Base-by-base conservation (phyloP, 2,113 vertebrate genomes). In the Egretta garzetta region DNA sequence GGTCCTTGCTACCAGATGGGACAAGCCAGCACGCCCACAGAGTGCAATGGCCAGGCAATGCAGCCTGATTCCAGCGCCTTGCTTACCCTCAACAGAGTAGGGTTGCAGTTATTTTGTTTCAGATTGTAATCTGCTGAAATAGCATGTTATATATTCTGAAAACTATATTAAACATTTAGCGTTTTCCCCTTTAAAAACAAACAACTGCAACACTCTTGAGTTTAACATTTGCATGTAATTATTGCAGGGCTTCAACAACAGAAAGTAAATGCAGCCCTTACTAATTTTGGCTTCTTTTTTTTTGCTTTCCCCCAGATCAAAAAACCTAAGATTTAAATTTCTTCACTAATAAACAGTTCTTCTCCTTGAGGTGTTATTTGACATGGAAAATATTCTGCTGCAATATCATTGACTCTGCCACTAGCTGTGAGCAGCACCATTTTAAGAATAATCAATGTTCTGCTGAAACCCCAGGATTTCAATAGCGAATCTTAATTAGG, bases 401-500 rank as follows among this genome's bases (percentile, higher is more conserved):
- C 64, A 89, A 47, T 73, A 59, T 66, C 60, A 80, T 71, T 8
- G 12, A 72, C 35, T 95, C 55, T 74, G 71, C 68, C 30, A 82
- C 90, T 81, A 72, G 50, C 80, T 92, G 84, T 94, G 84, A 93
- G 80, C n/a, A 88, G 86, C 52, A 91, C 35, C 90, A 68, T 88
- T 94, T 93, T 73, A 90, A 87, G 59, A 94, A 80, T 74, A 93
- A 90, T 96, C 90, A 91, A 82, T 87, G 82, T 76, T 96, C 68
- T 88, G 37, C 75, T 90, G 75, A 92, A 96, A 95, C 70, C 63
- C 43, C 70, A 60, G 89, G 87, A 86, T 58, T 83, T 86, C 52
- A 87, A 86, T 5, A 79, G 55, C 4, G 3, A 92, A 87, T 33
- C 64, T 92, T 96, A 96, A 96, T 90, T 85, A 96, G 85, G 75